Conservation (phyloP, 2,888 invertebrate species). For the Folsomia candida region DNA sequence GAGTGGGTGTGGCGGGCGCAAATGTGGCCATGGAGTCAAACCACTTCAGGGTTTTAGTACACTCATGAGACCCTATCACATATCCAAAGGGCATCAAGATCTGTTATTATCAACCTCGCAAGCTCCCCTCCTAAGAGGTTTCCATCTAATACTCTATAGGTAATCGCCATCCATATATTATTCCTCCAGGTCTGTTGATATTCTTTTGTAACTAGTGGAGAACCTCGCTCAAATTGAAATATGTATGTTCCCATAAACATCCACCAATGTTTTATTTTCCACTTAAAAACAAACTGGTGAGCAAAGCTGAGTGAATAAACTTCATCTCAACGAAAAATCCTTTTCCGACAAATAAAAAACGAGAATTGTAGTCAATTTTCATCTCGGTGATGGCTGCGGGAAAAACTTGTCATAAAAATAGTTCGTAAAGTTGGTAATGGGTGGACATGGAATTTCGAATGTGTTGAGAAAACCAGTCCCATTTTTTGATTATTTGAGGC, state of each 20-base stretch:
- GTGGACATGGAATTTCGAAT: not conserved
- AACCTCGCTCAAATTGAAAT: not conserved
- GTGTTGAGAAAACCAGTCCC: not conserved
- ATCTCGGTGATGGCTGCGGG: not conserved
- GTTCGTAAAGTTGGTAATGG: not conserved
- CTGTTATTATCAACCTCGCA: too few relatives aligned
- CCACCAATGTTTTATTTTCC: not conserved
- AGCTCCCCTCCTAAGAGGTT: too few relatives aligned
- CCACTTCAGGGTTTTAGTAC: too few relatives aligned
- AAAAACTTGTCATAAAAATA: not conserved
- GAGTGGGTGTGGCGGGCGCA: too few relatives aligned
- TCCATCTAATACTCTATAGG: too few relatives aligned
- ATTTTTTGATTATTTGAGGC: not conserved
- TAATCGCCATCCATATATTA: too few relatives aligned
- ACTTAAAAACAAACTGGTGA: not conserved
- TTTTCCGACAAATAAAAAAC: not conserved
- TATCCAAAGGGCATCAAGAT: too few relatives aligned
- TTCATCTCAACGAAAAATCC: not conserved
- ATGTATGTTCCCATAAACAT: not conserved
- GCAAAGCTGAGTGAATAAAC: not conserved
- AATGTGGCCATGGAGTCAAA: too few relatives aligned
- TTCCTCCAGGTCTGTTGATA: too few relatives aligned
- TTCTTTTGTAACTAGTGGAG: not conserved
- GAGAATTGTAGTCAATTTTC: not conserved
- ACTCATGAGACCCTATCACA: too few relatives aligned